Evolutionary conservation across 2,113 vertebrate genomes (phyloP).

Genomic region (Misgurnus anguillicaudatus): DNA sequence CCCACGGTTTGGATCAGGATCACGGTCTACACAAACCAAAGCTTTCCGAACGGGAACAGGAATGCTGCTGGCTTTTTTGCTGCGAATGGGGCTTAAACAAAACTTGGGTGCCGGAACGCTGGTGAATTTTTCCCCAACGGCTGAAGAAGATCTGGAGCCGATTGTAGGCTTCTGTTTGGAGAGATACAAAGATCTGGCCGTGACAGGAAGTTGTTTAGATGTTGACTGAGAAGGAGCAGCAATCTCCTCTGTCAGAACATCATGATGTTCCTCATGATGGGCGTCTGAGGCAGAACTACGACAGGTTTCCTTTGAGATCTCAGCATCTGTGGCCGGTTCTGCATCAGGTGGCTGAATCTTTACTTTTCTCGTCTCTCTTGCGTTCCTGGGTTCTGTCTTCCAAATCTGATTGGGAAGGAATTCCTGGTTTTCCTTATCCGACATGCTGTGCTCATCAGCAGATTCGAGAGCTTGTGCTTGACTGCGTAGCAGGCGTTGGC

Average conservation of each 20-base stretch:
- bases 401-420: background rate
- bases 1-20: background rate
- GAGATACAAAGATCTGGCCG: slow-evolving; percentile 41
- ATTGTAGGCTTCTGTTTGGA: slow-evolving; percentile 24
- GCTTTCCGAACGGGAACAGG: slow-evolving; percentile 24
- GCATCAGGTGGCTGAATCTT: slow-evolving; percentile 16
- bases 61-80: slow-evolving; percentile 46
- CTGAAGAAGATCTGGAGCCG: slow-evolving; percentile 23
- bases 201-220: background rate
- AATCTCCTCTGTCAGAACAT: background rate
- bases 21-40: slow-evolving; percentile 35
- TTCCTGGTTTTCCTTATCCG: slow-evolving; percentile 52
- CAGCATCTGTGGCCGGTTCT: background rate
- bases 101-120: slow-evolving; percentile 62
- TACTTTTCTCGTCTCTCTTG: slow-evolving; percentile 55
- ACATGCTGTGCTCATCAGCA: slow-evolving; percentile 28
- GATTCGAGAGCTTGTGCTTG: slow-evolving; percentile 61
- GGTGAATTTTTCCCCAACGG: slow-evolving; percentile 49
- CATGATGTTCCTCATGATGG: background rate
- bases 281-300: background rate
- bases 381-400: background rate
- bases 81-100: slow-evolving; percentile 68
- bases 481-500: slow-evolving; percentile 68
- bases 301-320: too few species aligned
- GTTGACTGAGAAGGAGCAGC: background rate